These are phyloP conservation scores for Tetropium fuscum DNA, from an alignment of 2,888 invertebrate species.

Conservation along the genomic window DNA sequence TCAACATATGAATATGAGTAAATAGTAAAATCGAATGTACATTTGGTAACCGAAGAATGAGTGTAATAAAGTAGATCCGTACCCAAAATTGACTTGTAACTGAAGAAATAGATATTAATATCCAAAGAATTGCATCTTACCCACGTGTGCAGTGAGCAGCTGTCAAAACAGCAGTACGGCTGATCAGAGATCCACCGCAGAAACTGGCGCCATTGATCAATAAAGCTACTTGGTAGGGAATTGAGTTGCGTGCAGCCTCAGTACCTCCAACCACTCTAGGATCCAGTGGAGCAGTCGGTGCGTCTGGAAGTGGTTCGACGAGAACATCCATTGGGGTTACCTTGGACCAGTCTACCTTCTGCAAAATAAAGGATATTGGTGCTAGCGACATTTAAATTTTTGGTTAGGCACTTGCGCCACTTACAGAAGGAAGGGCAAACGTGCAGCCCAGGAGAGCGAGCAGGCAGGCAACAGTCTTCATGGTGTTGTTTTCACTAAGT, in stretches of 20 bases:
- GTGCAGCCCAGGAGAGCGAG: background rate
- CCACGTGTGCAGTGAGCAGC: conserved; percentile 28
- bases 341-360: background rate
- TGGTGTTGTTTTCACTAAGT: background rate
- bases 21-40: too few species aligned
- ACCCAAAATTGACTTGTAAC: too few species aligned
- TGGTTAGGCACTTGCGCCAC: background rate
- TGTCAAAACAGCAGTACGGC: background rate
- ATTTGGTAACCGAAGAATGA: too few species aligned
- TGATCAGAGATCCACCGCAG: conserved; percentile 8
- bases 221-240: conserved; percentile 2
- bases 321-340: background rate
- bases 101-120: too few species aligned
- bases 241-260: background rate
- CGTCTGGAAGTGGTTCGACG: background rate
- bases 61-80: too few species aligned
- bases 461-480: background rate
- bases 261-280: conserved; percentile 7
- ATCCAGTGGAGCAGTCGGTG: background rate
- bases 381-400: background rate
- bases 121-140: too few species aligned
- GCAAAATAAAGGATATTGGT: background rate
- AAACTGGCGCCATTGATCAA: background rate
- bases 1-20: too few species aligned
- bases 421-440: background rate